Evolutionary conservation across 2,113 vertebrate species (phyloP), one percentile per base, ranked within the genome.

Genomic region (Felis catus): DNA sequence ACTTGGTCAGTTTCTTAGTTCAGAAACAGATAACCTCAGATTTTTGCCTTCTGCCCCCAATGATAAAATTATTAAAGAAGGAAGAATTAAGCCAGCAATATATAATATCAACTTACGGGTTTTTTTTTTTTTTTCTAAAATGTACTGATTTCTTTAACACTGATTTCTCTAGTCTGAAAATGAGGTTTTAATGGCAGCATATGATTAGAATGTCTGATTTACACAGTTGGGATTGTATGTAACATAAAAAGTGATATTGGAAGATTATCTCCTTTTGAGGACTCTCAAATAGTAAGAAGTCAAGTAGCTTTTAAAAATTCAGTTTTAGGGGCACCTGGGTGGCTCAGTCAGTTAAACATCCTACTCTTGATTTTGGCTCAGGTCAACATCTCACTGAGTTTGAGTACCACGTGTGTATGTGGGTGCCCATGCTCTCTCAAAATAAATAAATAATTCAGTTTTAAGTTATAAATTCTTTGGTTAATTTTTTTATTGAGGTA

Each of bases 261-360:
- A 94, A 85, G 48, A 74, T 79, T 5, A 39, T 78, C 33, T 68
- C 33, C 23, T 92, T 91, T 76, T 80, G 41, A 91, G 6, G n/a
- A 94, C 78, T 84, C 33, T 61, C 45, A 96, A 9, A n/a, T 80
- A 88, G 41, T 84, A 73, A 36, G 58, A 94, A 89, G 58, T 84
- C 71, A 66, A 23, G 39, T 73, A 29, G 15, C 33, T 71, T 84
- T 84, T 71, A n/a, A 92, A 65, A 41, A 55, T 27, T n/a, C 15
- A 90, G 66, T 97, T 96, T 82, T 61, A 23, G 21, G 58, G 58
- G 58, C 21, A 61, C 58, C 58, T 61, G 58, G 58, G 58, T 61
- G 21, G 8, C 21, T 61, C 58, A 61, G 58, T 61, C 21, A 61
- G 58, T 61, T 61, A 61, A 61, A 21, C 2, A 8, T 61, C 18